A percentile compares a stretch with the other conserved stretches of the same genome.
Evolutionary conservation across 2,113 vertebrate species (phyloP).

Genomic region (Paralichthys olivaceus): DNA sequence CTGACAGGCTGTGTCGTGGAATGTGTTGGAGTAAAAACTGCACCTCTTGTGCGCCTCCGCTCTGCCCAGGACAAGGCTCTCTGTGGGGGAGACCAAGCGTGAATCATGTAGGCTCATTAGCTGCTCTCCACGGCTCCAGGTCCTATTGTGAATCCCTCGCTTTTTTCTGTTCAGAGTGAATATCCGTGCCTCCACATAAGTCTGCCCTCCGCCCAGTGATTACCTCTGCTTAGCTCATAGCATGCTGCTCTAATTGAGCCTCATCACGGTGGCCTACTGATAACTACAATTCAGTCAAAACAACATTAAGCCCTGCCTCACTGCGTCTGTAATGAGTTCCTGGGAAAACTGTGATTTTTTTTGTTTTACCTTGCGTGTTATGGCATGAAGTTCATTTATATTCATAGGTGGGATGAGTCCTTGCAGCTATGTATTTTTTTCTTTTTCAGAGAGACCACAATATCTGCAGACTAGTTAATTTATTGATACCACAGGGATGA

Average conservation of each 20-base stretch:
- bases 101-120: conserved; percentile 79
- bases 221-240: conserved; percentile 68
- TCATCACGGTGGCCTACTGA: conserved; percentile 69
- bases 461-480: conserved; percentile 38
- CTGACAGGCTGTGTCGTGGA: conserved; percentile 54
- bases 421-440: conserved; percentile 18
- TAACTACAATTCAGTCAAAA: conserved; percentile 73
- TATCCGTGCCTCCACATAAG: conserved; percentile 52
- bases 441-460: not conserved
- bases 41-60: conserved; percentile 56
- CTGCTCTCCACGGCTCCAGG: conserved; percentile 67
- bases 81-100: conserved; percentile 70
- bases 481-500: conserved; percentile 14
- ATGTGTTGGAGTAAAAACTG: conserved; percentile 51
- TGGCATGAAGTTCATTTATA: conserved; percentile 38
- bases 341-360: conserved; percentile 8
- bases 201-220: conserved; percentile 66
- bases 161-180: conserved; percentile 54
- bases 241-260: conserved; percentile 73
- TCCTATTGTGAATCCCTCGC: conserved; percentile 67
- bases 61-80: conserved; percentile 65
- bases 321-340: conserved; percentile 54
- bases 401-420: conserved; percentile 41
- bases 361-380: conserved; percentile 41
- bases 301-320: conserved; percentile 53